Percentiles rank a stretch among this genome's conserved stretches.
Evolutionary conservation across 2,888 invertebrate genomes (phyloP).

Genomic region (Pollenia angustigena): DNA sequence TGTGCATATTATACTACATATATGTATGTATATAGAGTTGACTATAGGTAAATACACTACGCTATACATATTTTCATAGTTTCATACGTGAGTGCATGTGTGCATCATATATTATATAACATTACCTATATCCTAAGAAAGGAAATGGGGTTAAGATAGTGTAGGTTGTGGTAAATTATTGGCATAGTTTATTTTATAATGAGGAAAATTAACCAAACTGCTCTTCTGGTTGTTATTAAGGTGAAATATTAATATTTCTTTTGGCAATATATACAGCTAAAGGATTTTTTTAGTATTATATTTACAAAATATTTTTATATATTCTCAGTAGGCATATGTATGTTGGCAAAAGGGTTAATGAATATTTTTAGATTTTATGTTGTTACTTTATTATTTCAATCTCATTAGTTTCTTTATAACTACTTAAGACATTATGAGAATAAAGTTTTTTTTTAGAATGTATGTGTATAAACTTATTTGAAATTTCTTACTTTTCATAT

Average conservation of each 20-base stretch:
- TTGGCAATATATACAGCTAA: neutral
- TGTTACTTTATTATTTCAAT: neutral
- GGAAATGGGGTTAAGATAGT: too few species aligned
- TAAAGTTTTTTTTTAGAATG: conserved; percentile 48
- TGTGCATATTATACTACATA: conserved; percentile 52
- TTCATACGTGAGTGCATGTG: too few species aligned
- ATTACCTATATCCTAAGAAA: too few species aligned
- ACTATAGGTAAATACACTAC: too few species aligned
- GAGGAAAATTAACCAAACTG: conserved; percentile 1
- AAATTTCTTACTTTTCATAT: neutral
- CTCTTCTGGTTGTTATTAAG: neutral
- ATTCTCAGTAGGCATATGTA: neutral
- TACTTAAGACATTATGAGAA: conserved; percentile 22
- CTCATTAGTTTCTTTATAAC: conserved; percentile 16
- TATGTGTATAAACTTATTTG: too few species aligned
- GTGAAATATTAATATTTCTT: conserved; percentile 18
- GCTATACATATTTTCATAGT: too few species aligned
- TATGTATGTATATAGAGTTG: too few species aligned
- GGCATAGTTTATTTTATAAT: conserved; percentile 4
- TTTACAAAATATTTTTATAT: too few species aligned
- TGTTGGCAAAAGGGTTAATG: neutral
- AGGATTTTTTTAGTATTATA: neutral
- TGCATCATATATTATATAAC: too few species aligned
- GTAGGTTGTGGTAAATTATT: neutral
- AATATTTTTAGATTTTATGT: neutral